Evolutionary conservation across 2,888 invertebrate genomes (phyloP).

Genomic region (Yponomeuta plumbellus): DNA sequence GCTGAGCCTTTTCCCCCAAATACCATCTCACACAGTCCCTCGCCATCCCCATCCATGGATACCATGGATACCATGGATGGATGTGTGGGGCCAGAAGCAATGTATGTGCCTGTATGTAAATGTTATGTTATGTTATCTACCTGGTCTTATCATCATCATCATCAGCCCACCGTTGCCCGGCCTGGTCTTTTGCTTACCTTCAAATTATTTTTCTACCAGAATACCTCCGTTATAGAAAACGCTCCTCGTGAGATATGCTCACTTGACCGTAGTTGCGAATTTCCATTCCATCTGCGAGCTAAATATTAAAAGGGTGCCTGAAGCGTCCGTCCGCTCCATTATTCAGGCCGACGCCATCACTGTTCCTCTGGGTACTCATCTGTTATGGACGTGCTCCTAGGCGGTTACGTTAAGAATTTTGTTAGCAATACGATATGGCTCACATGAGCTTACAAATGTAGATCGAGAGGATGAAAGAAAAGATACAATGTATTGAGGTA

Average conservation of each 20-base stretch:
- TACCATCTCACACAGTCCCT: too few species aligned
- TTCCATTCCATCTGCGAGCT: background rate
- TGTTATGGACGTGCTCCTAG: background rate
- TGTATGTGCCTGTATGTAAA: too few species aligned
- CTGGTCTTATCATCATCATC: too few species aligned
- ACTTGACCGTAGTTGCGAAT: background rate
- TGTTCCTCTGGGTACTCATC: background rate
- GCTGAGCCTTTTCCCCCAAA: too few species aligned
- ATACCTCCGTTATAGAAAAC: background rate
- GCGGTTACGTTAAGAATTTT: background rate
- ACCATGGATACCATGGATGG: too few species aligned
- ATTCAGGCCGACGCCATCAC: background rate
- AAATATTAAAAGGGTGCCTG: background rate
- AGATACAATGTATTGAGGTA: too few species aligned
- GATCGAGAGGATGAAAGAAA: too few species aligned
- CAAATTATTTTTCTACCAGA: background rate
- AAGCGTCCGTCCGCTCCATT: background rate
- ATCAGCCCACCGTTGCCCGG: too few species aligned
- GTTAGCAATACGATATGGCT: background rate
- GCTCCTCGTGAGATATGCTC: background rate
- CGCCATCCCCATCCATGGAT: too few species aligned
- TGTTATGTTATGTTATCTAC: too few species aligned
- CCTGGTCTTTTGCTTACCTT: background rate
- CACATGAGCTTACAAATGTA: background rate
- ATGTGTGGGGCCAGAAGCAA: too few species aligned